Base-by-base conservation (phyloP, 2,888 invertebrate genomes). In the Amblyjoppa proteus region DNA sequence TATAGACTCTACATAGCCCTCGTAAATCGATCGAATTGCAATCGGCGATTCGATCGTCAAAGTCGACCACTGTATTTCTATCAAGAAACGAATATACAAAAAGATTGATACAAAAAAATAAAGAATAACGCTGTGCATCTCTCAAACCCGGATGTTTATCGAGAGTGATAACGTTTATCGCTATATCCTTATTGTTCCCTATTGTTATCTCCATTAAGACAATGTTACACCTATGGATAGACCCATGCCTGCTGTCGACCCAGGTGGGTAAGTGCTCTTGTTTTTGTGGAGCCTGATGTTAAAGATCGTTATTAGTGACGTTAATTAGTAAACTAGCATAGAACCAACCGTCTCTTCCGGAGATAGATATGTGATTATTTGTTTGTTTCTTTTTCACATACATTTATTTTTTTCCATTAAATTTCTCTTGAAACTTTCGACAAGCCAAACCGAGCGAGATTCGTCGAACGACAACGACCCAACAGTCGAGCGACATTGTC, bases 181-280 rank as follows among this genome's bases (percentile, higher is more conserved):
- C 28, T 69, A 13, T 61, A 31, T 45, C 58, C 49, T 9, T 31
- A 25, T n/a, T 68, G 25, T 69, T 20, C 58, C 51, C 16, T 20
- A 16, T n/a, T 68, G 38, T 69, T 70, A 34, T 53, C 31, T 41
- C 58, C 25, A 64, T 80, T 73, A 66, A 85, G 80, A 85, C 71
- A 81, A 81, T 79, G 53, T 88, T 87, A 87, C 85, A 85, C 81
- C 87, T 83, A 83, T 81, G 85, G 88, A 88, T 87, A 93, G 90
- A 92, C 89, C 91, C 91, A 92, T 93, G 92, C 92, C 93, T 93
- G 92, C 93, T 91, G 92, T 90, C 90, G 89, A 92, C 91, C 91
- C 91, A 91, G 91, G 91, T 91, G 92, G 93, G 93, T 93, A 93
- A 93, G 93, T 93, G 91, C 90, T 90, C 91, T 90, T 91, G 88